phyloP scores from a whole-genome alignment of 2,888 invertebrate genomes.

The Frankliniella fusca region DNA sequence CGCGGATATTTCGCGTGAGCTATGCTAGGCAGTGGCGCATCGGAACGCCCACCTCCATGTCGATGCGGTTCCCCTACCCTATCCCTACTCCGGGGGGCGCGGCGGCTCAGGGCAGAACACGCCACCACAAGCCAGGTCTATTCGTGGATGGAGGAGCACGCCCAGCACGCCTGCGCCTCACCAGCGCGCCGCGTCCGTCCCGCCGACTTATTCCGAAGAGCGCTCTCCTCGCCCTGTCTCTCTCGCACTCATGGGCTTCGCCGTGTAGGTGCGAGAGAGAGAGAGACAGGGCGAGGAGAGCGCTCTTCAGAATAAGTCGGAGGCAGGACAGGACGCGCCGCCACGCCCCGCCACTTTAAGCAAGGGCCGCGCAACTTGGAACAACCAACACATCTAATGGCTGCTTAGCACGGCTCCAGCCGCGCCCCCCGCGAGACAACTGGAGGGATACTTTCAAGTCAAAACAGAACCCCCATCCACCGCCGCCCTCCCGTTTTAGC shows the following conservation, averaged over 20 bases:
- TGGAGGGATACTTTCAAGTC: too few relatives aligned
- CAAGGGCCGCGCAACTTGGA: too few relatives aligned
- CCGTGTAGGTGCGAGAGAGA: too few relatives aligned
- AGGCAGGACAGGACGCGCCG: too few relatives aligned
- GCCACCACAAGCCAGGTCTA: background rate
- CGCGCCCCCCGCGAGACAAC: background rate
- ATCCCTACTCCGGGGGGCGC: background rate
- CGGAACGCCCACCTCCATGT: background rate
- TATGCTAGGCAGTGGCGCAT: background rate
- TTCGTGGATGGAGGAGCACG: background rate
- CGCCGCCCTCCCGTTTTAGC: background rate
- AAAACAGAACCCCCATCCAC: too few relatives aligned
- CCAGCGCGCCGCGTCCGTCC: too few relatives aligned
- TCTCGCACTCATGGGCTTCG: too few relatives aligned
- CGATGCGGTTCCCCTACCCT: background rate
- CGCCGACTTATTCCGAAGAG: too few relatives aligned
- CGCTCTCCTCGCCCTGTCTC: background rate
- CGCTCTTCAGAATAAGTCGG: too few relatives aligned
- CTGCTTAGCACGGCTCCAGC: background rate
- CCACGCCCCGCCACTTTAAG: too few relatives aligned
- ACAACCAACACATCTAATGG: background rate
- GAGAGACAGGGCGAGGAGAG: background rate
- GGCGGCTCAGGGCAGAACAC: background rate
- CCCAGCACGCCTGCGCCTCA: too few relatives aligned
- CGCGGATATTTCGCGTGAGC: background rate